Conservation (phyloP, 2,797 vertebrate genomes). For the Corythornis leucogaster region DNA sequence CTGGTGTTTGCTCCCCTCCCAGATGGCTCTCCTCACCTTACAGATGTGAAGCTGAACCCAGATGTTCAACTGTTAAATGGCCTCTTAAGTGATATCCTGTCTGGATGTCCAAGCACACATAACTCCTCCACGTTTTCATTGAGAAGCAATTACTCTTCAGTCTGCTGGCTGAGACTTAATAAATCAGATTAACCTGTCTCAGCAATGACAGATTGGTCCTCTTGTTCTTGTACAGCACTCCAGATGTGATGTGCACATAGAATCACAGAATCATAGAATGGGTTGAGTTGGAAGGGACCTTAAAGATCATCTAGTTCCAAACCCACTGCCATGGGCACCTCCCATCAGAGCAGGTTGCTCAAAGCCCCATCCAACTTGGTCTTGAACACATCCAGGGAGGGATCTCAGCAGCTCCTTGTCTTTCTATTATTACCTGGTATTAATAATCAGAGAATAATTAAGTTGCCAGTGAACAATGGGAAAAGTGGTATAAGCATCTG, state of each 20-base stretch:
- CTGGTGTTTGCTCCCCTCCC: not conserved
- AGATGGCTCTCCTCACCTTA: accelerated
- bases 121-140: not conserved
- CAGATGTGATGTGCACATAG: not conserved
- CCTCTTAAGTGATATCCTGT: not conserved
- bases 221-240: accelerated
- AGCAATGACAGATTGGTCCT: not conserved
- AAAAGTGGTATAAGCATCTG: not conserved
- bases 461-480: not conserved
- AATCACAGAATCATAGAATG: not conserved
- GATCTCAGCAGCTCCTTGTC: not conserved
- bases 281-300: not conserved
- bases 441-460: not conserved
- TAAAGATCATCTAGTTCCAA: not conserved
- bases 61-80: not conserved
- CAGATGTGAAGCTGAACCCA: accelerated
- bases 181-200: conserved; percentile 23
- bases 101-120: not conserved
- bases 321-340: not conserved
- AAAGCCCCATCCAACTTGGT: not conserved
- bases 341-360: no score
- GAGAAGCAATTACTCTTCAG: not conserved
- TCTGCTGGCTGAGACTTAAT: not conserved
- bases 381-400: not conserved
- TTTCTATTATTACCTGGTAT: not conserved